Evolutionary conservation across 2,797 vertebrate species (phyloP), one percentile per base, ranked within the genome.

Genomic region (Epinephelus awoara): DNA sequence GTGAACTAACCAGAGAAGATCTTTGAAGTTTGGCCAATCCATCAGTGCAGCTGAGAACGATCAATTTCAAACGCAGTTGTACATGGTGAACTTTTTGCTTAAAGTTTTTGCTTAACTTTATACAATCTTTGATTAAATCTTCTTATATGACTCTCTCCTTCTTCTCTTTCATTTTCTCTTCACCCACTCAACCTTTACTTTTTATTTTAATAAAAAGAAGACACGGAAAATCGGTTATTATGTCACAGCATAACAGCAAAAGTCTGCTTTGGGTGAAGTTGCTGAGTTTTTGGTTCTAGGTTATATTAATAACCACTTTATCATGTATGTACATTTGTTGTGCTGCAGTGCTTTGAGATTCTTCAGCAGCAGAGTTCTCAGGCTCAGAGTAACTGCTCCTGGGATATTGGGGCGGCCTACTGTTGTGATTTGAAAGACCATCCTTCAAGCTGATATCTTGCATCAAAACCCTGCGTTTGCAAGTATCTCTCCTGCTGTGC

Each of bases 371-470:
- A 61, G 15, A 46, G 51, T 65, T 73, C 77, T 38, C 21, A 58
- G 54, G n/a, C 34, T 78, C 8, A 11, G 18, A 59, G 21, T 23
- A 59, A 38, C 40, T 29, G 61, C 46, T 69, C 12, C 51, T 14
- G 58, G 44, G 18, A 52, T 50, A 29, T 64, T 7, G 9, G 21
- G 42, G 27, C 3, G 10, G 29, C 67, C 49, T 6, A 46, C 47
- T 68, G 50, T 55, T 80, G 68, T 61, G 59, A 54, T 72, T 44
- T 9, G 55, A 82, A 80, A 71, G 54, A 73, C 67, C 65, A 82
- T 86, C 75, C 78, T 82, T 88, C 82, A 84, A 80, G 79, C 70
- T 80, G 74, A 85, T 85, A 78, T 77, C 80, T 79, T 56, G 0
- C 64, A 80, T 83, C 78, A 75, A 75, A 70, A 64, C 75, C 83